Base-by-base conservation (phyloP, 2,113 vertebrate species). In the Tragulus kanchil region DNA sequence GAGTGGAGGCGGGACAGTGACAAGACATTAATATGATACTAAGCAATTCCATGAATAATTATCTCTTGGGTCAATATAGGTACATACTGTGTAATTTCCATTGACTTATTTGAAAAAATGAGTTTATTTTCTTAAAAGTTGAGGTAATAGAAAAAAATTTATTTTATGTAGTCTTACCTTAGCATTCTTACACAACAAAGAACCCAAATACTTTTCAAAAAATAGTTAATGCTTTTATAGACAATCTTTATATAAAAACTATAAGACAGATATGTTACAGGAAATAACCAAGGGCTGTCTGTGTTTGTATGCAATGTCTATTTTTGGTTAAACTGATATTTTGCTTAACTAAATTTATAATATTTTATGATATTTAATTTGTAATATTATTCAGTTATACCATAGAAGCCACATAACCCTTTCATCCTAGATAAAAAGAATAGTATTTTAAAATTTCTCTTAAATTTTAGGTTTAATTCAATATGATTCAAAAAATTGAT, bases 91-190 rank as follows among this genome's bases (percentile, higher is more conserved):
- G 50, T 65, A 50, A 56, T 50, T 73, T 61, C 19, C 23, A 67
- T 50, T 93, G 31, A 78, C 3, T 73, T 50, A 83, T 36, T 89
- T 83, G n/a, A 61, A 89, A 23, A 86, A 83, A 13, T 48, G 12
- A 89, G 9, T 61, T 78, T 50, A 61, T 28, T 61, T 93, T 91
- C 91, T 95, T 21, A 89, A 52, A 93, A 94, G 1, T 31, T 64
- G 93, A 73, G 2, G 19, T 65, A 78, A 87, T 9, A 94, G 36
- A 91, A 48, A 36, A 77, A 52, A 36, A 82, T n/a, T 13, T 3
- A 48, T 48, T 8, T 4, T 8, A 26, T 21, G 13, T 11, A 26
- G 48, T 31, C 25, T 10, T 69, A 52, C 17, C 14, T 82, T 78
- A 67, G 19, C 52, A 65, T 79, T 56, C 21, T 89, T 58, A 89